Percentiles rank a stretch among this genome's conserved stretches.
phyloP scores from a whole-genome alignment of 2,888 invertebrate species.

The Himalopsyche kuldschensis region DNA sequence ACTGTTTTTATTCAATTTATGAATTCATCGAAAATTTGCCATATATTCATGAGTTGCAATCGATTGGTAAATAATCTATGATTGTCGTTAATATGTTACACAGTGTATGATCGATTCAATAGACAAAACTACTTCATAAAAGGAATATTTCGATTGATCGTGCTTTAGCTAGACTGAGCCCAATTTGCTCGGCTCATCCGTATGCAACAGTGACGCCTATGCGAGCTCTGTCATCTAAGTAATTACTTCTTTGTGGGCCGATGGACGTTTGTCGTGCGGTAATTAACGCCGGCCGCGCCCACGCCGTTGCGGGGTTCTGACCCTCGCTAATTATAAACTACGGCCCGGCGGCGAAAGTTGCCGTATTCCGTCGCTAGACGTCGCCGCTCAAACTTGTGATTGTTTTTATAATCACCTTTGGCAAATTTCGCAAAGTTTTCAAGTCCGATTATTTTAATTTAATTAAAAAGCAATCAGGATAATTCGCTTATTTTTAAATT shows the following conservation, averaged over 20 bases:
- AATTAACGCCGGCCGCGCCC: conserved; percentile 20
- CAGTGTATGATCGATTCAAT: too few relatives aligned
- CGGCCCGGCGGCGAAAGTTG: neutral
- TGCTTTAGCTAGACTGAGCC: neutral
- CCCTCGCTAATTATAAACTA: neutral
- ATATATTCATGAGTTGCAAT: too few relatives aligned
- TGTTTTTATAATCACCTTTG: neutral
- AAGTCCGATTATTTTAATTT: neutral
- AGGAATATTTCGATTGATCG: too few relatives aligned
- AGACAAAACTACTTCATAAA: too few relatives aligned
- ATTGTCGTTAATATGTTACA: too few relatives aligned
- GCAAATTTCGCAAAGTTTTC: neutral
- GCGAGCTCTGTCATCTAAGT: conserved; percentile 24
- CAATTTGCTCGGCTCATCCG: conserved; percentile 7
- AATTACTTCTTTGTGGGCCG: conserved; percentile 31
- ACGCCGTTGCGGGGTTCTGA: neutral
- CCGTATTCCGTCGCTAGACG: neutral
- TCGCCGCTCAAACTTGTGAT: neutral
- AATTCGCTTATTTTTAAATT: too few relatives aligned
- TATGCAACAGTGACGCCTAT: conserved; percentile 11
- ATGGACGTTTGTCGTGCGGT: conserved; percentile 10
- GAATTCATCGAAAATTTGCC: too few relatives aligned
- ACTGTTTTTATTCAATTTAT: too few relatives aligned
- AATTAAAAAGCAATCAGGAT: too few relatives aligned
- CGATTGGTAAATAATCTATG: too few relatives aligned